Base-by-base conservation (phyloP, 2,113 vertebrate genomes). In the Otus sunia region DNA sequence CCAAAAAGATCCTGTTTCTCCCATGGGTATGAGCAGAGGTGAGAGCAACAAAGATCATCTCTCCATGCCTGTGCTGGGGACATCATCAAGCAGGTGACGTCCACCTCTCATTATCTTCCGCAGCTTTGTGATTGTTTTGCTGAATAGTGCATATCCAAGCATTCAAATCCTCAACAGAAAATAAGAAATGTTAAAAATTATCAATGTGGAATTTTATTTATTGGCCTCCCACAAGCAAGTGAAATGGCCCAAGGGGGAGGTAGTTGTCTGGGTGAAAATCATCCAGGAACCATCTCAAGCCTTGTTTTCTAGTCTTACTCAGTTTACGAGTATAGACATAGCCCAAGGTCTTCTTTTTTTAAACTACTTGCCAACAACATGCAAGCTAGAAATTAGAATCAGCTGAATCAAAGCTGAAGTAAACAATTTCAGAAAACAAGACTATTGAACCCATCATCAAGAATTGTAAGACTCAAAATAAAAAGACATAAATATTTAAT, bases 51-150 rank as follows among this genome's bases (percentile, higher is more conserved):
- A 6, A 10, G 7, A 23, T 49, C 19, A 53, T 15, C 29, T 55
- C 13, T 56, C 0, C 0, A 12, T 20, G 45, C 17, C 60, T 50
- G 52, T 1, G 2, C n/a, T 45, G 30, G 59, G 22, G 64, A 36
- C 5, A 20, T 43, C 0, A 0, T 36, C 55, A 43, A 58, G 25
- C 2, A 55, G 23, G n/a, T 55, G 18, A n/a, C 11, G 5, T 59
- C 37, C 76, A 5, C 23, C 5, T 0, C 3, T 59, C 11, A 4
- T 78, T 21, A 10, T 63, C n/a, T 59, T 64, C 34, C 26, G 64
- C n/a, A 41, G 34, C 4, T 67, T 78, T 63, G 14, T 39, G 11
- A 15, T 84, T 34, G 2, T 56, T 77, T 81, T 15, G 2, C 20
- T 56, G 37, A 34, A 12, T 4, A 37, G 7, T 6, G 23, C 12